A percentile compares a stretch with the other conserved stretches of the same genome.
Evolutionary conservation across 2,888 invertebrate species (phyloP).

Genomic region (Drosophila meridionalis): DNA sequence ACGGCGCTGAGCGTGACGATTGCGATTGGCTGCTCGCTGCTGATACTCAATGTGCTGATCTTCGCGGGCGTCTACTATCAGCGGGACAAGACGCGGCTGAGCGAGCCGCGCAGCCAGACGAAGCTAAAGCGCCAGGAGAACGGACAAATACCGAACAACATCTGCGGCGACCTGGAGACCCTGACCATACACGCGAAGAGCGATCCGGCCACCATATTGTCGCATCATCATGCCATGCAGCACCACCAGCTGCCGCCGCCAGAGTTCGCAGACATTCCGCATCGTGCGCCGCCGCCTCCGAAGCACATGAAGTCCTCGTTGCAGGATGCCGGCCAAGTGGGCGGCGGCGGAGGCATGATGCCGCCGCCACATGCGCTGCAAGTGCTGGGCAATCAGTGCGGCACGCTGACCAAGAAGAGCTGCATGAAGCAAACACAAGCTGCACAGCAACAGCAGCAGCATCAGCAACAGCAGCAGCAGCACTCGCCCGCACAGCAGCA

Average conservation of each 20-base stretch:
- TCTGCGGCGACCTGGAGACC: conserved; percentile 92
- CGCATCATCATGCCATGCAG: conserved; percentile 91
- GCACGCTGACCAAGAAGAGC: conserved; percentile 91
- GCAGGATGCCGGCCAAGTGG: conserved; percentile 85
- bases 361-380: conserved; percentile 91
- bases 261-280: conserved; percentile 93
- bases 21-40: conserved; percentile 96
- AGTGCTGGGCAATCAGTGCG: conserved; percentile 89
- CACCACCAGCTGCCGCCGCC: conserved; percentile 94
- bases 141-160: conserved; percentile 95
- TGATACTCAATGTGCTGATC: conserved; percentile 96
- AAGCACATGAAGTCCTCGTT: conserved; percentile 87
- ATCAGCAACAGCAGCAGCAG: conserved; percentile 74
- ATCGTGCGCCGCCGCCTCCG: conserved; percentile 91
- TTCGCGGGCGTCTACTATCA: conserved; percentile 98
- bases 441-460: conserved; percentile 40
- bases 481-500: conserved; percentile 69
- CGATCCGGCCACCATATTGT: conserved; percentile 90
- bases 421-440: conserved; percentile 84
- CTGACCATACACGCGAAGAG: conserved; percentile 87
- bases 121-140: conserved; percentile 92
- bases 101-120: conserved; percentile 86
- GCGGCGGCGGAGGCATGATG: conserved; percentile 87
- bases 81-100: conserved; percentile 92
- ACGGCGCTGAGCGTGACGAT: conserved; percentile 96